Evolutionary conservation across 1,140 invertebrate species (phyloP), one percentile per base, ranked within the genome.

Genomic region (Venturia canescens): DNA sequence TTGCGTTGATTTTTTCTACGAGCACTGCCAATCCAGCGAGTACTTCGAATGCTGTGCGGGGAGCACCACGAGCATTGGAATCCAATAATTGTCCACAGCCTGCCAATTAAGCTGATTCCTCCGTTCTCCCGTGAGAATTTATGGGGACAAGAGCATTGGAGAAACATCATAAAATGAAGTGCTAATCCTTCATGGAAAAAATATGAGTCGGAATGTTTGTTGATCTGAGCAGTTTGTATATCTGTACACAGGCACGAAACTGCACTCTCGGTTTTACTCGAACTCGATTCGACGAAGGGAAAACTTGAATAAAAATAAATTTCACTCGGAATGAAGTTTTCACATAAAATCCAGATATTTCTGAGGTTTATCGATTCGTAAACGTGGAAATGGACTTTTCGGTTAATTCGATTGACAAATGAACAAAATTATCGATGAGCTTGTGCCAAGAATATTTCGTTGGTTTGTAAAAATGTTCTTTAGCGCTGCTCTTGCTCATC

Each of bases 51-150:
- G 11, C 23, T 50, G 70, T 16, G 3, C 44, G 18, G 48, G 18
- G 48, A 4, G 38, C 13, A 29, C 48, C 31, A 18, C 31, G 31
- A 0, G 31, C 34, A 0, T 72, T 44, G 75, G 75, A 63, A 60
- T 60, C 63, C 63, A 34, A 66, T 66, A 77, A 77, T 77, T 60
- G 60, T 60, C 5, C 60, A 77, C 53, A 34, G 53, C 3, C 34
- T 50, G 38, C 34, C 31, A 31, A 72, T 72, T 72, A 72, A 72
- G 31, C 70, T 15, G 48, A 72, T 72, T 72, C 70, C 70, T 72
- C n/a, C 70, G 38, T 66, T 27, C 34, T 50, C 70, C 26, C 70
- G 70, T 50, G 34, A 72, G 34, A 72, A 48, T 72, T 72, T 72
- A 72, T 50, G 60, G 23, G 23, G 23, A 66, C 60, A 66, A 66